A percentile compares a stretch with the other conserved stretches of the same genome.
These are phyloP conservation scores for Cacoxenus indagator DNA, from an alignment of 2,888 invertebrate species.

Conservation along the genomic window DNA sequence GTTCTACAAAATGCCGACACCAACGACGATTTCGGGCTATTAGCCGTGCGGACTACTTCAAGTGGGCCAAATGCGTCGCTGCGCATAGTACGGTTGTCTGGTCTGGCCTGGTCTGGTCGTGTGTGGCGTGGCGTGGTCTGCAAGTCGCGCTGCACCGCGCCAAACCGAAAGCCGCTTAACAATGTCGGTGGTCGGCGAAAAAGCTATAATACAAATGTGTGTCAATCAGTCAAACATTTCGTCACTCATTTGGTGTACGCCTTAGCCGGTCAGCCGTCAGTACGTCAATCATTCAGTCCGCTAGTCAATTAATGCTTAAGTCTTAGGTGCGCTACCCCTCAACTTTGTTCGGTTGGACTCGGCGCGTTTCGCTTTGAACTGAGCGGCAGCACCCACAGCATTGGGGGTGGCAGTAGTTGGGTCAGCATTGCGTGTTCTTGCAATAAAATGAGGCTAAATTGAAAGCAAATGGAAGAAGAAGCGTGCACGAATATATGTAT, in stretches of 20 bases:
- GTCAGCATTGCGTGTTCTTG: constrained; percentile 15
- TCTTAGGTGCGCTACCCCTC: not conserved
- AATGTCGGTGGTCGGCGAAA: not conserved
- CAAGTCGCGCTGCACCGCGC: not conserved
- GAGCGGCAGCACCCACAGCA: not conserved
- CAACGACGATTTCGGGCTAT: not conserved
- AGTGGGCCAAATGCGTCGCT: constrained; percentile 16
- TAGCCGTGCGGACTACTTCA: constrained; percentile 4
- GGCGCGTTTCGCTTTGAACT: not conserved
- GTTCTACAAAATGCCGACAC: not conserved
- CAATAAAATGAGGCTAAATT: not conserved
- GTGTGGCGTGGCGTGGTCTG: not conserved
- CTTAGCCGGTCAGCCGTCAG: constrained; percentile 1
- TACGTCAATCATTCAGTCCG: constrained; percentile 5
- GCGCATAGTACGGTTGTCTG: not conserved
- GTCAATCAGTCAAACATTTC: not conserved
- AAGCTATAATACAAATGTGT: too few species aligned
- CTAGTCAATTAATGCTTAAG: constrained; percentile 4
- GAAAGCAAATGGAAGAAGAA: too few species aligned
- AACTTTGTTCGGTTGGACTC: not conserved
- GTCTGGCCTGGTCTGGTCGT: not conserved
- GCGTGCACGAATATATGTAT: too few species aligned
- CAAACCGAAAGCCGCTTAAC: not conserved
- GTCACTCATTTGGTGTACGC: not conserved
- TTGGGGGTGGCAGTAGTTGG: not conserved